phyloP scores from a whole-genome alignment of 2,888 invertebrate genomes.

The Acheta domesticus region DNA sequence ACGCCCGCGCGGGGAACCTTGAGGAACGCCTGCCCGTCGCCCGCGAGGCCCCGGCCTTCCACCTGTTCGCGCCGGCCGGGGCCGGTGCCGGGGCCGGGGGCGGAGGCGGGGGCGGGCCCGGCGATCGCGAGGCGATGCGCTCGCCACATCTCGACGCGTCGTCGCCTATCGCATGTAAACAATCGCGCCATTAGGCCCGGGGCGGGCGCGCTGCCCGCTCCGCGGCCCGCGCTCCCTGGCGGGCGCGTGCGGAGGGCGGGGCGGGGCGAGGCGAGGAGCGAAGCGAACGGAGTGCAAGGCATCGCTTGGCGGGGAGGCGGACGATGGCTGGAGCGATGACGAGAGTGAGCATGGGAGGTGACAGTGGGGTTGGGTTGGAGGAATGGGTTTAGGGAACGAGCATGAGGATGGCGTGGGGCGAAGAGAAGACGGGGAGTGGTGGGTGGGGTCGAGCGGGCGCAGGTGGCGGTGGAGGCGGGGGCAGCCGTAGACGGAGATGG shows the following conservation, averaged over 20 bases:
- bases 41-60: neutral
- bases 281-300: neutral
- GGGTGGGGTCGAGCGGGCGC: neutral
- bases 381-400: neutral
- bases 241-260: neutral
- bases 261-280: neutral
- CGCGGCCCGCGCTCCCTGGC: neutral
- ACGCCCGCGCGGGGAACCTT: neutral
- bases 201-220: neutral
- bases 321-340: neutral
- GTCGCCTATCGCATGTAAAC: conserved; percentile 10
- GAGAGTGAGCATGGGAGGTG: neutral
- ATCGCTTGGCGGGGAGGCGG: neutral
- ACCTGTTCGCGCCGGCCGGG: neutral
- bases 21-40: neutral
- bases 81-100: too few species aligned
- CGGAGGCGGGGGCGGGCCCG: neutral
- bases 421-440: neutral
- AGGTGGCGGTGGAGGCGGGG: neutral
- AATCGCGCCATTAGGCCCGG: conserved; percentile 1
- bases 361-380: neutral
- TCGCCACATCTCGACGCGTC: conserved; percentile 7
- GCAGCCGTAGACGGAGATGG: neutral
- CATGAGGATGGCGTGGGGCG: neutral
- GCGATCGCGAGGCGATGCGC: neutral